phyloP scores from a whole-genome alignment of 2,797 vertebrate genomes.

The Microchirus variegatus region DNA sequence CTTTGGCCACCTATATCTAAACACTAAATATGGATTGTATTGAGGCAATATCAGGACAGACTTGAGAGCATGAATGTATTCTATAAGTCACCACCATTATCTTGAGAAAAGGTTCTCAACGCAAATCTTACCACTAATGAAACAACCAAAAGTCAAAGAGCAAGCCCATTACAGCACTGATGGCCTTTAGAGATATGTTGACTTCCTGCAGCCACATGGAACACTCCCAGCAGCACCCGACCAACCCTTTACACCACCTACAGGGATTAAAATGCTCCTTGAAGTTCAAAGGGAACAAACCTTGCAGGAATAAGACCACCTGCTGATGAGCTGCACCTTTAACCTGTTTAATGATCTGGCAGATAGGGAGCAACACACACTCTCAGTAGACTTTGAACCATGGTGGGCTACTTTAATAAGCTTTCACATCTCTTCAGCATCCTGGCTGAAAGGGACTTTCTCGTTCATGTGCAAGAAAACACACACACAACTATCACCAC shows the following conservation, averaged over 20 bases:
- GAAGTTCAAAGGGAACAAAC: constrained; percentile 57
- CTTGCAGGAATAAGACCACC: constrained; percentile 32
- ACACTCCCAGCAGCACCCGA: constrained; percentile 6
- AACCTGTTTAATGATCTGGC: constrained; percentile 46
- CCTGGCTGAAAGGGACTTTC: constrained; percentile 5
- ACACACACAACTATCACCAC: not conserved
- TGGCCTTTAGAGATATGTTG: constrained; percentile 5
- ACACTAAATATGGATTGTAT: too few species aligned
- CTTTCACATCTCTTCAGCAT: constrained; percentile 22
- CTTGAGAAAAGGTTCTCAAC: constrained; percentile 1
- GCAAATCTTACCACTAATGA: constrained; percentile 13
- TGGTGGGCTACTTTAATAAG: constrained; percentile 38
- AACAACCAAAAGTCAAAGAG: constrained; percentile 12
- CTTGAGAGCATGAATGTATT: not conserved
- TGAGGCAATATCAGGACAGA: too few species aligned
- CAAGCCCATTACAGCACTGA: constrained; percentile 7
- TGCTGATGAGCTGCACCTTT: constrained; percentile 52
- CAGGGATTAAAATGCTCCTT: constrained; percentile 46
- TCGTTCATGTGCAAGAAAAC: constrained; percentile 28
- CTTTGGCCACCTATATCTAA: too few species aligned
- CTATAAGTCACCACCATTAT: not conserved
- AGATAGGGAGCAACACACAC: constrained; percentile 20
- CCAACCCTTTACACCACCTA: constrained; percentile 29
- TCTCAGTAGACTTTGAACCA: constrained; percentile 38
- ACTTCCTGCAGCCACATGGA: constrained; percentile 32